phyloP scores from a whole-genome alignment of 1,140 invertebrate species.

The Conus betulinus region DNA sequence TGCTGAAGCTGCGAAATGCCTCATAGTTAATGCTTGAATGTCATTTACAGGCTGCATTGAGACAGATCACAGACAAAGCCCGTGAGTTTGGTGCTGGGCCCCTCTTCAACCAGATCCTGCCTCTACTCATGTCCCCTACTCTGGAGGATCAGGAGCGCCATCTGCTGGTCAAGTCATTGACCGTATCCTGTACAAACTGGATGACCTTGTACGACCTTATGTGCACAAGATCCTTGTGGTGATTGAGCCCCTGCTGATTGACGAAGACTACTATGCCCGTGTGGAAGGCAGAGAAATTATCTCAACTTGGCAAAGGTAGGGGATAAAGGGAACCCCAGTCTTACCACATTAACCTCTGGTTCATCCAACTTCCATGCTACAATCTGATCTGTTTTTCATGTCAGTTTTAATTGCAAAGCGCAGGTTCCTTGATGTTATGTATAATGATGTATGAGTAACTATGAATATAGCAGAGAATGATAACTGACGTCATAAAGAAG shows the following conservation, averaged over 20 bases:
- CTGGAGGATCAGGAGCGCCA: conserved; percentile 99
- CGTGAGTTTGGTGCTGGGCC: conserved; percentile 98
- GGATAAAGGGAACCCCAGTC: background rate
- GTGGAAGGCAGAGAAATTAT: conserved; percentile 99
- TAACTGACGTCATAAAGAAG: too few relatives aligned
- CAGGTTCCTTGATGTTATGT: too few relatives aligned
- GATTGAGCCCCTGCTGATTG: conserved; percentile 98
- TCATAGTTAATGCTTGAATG: background rate
- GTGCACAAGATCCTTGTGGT: conserved; percentile 99
- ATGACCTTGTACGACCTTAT: conserved; percentile 98
- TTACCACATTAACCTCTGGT: too few relatives aligned
- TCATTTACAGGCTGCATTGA: conserved; percentile 82
- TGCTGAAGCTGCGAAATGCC: background rate
- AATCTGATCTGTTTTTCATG: too few relatives aligned
- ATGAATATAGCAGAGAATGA: too few relatives aligned
- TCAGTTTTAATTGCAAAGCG: too few relatives aligned
- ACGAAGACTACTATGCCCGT: conserved; percentile 99
- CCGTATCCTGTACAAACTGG: conserved; percentile 98
- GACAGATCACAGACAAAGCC: conserved; percentile 99
- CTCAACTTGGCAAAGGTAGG: conserved; percentile 94
- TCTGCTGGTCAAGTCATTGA: conserved; percentile 99
- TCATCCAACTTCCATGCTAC: too few relatives aligned
- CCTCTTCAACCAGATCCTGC: conserved; percentile 98
- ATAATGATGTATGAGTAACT: too few relatives aligned
- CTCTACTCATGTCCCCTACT: conserved; percentile 98